These are phyloP conservation scores for Magallana nippona DNA, from an alignment of 2,888 invertebrate genomes.

Conservation along the genomic window DNA sequence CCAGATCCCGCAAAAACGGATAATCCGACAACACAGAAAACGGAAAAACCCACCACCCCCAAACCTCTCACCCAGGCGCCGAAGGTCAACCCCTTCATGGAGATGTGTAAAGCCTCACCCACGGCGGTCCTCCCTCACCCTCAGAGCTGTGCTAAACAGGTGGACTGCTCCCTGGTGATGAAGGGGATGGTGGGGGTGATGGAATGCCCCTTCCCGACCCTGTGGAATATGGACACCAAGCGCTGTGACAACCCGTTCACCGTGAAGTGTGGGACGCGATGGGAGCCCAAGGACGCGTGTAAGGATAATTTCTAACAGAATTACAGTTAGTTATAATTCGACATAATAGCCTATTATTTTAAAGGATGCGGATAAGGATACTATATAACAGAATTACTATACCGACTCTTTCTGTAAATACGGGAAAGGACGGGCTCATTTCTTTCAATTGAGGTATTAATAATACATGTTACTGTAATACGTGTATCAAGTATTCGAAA, in stretches of 20 bases:
- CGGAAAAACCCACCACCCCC: background rate
- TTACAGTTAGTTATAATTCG: too few relatives aligned
- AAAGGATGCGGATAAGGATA: too few relatives aligned
- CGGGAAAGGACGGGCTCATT: too few relatives aligned
- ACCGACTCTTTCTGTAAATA: too few relatives aligned
- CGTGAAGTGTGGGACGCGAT: constrained; percentile 32
- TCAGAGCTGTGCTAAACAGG: constrained; percentile 17
- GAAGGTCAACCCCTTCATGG: background rate
- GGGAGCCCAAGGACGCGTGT: constrained; percentile 39
- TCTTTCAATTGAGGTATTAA: too few relatives aligned
- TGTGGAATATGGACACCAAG: constrained; percentile 25
- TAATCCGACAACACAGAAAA: background rate
- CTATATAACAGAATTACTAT: too few relatives aligned
- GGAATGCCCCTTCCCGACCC: constrained; percentile 37
- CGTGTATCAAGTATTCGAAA: too few relatives aligned
- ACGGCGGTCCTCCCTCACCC: background rate
- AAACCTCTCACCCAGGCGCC: background rate
- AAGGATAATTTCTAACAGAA: background rate
- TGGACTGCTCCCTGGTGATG: constrained; percentile 12
- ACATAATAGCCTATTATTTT: too few relatives aligned
- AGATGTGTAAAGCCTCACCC: background rate
- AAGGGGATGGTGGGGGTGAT: background rate
- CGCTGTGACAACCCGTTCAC: constrained; percentile 7
- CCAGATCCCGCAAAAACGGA: too few relatives aligned
- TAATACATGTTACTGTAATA: too few relatives aligned